phyloP scores from a whole-genome alignment of 1,140 invertebrate species.

The Formica exsecta region DNA sequence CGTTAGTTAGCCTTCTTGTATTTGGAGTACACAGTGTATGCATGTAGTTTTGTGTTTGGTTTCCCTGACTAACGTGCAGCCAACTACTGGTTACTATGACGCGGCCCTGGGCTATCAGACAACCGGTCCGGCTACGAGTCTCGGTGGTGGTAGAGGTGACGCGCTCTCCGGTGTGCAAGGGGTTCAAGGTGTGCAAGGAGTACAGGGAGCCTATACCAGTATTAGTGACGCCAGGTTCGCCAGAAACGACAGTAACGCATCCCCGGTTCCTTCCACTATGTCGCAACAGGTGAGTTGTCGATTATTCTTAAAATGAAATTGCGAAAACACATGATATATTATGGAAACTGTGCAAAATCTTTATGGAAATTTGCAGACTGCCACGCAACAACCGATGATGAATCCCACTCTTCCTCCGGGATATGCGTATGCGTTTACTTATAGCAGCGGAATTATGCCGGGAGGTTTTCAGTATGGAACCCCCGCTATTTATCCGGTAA shows the following conservation, averaged over 20 bases:
- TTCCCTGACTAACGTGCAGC: conserved; percentile 86
- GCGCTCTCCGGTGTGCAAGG: conserved; percentile 89
- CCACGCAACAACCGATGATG: conserved; percentile 88
- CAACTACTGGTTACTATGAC: conserved; percentile 87
- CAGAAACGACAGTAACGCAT: conserved; percentile 93
- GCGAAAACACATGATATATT: background rate
- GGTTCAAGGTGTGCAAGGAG: conserved; percentile 84
- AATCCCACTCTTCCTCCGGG: conserved; percentile 88
- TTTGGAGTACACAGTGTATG: conserved; percentile 86
- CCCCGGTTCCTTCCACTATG: conserved; percentile 92
- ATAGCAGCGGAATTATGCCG: conserved; percentile 89
- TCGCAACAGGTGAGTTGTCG: conserved; percentile 88
- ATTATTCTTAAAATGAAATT: background rate
- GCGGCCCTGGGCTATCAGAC: conserved; percentile 86
- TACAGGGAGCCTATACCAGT: conserved; percentile 90
- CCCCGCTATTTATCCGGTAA: conserved; percentile 90
- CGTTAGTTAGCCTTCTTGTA: conserved; percentile 80
- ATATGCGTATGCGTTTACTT: conserved; percentile 90
- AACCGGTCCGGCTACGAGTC: conserved; percentile 85
- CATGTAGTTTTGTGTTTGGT: conserved; percentile 87
- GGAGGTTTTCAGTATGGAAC: conserved; percentile 92
- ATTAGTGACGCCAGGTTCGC: conserved; percentile 91
- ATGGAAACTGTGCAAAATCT: conserved; percentile 16
- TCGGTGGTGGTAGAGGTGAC: conserved; percentile 88
- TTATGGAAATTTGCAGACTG: conserved; percentile 83